Percentiles rank a stretch among this genome's conserved stretches.
phyloP scores from a whole-genome alignment of 2,113 vertebrate genomes.

The Himantopus leucocephalus region DNA sequence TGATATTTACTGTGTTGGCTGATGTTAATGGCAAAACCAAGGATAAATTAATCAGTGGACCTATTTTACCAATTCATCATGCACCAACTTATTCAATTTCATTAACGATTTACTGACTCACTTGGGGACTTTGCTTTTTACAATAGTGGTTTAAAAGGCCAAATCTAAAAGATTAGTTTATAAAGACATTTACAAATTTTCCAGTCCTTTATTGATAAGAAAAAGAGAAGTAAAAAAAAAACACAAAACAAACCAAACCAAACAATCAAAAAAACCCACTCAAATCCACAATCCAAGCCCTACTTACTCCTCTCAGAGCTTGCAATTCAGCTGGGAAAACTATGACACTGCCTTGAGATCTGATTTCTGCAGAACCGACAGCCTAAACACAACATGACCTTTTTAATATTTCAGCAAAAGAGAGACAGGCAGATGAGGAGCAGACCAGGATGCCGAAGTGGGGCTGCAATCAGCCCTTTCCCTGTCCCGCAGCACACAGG shows the following conservation, averaged over 20 bases:
- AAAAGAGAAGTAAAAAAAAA: not conserved
- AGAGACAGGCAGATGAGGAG: not conserved
- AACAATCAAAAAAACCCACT: fast-evolving
- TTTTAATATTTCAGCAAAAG: not conserved
- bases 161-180: not conserved
- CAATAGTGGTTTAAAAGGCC: not conserved
- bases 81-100: not conserved
- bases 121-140: not conserved
- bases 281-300: not conserved
- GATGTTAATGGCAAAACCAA: not conserved
- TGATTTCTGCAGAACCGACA: not conserved
- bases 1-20: not conserved
- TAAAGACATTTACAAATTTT: not conserved
- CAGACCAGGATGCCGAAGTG: not conserved
- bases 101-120: conserved; percentile 8
- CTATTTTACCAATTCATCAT: not conserved
- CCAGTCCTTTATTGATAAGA: not conserved
- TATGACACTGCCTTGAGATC: not conserved
- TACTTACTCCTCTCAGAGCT: not conserved
- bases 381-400: not conserved
- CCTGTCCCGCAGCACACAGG: fast-evolving
- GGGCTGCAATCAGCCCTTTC: not conserved
- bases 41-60: conserved; percentile 5
- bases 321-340: not conserved
- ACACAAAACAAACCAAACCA: not conserved